Conservation (phyloP, 2,797 vertebrate genomes). For the Malacoraja senta region DNA sequence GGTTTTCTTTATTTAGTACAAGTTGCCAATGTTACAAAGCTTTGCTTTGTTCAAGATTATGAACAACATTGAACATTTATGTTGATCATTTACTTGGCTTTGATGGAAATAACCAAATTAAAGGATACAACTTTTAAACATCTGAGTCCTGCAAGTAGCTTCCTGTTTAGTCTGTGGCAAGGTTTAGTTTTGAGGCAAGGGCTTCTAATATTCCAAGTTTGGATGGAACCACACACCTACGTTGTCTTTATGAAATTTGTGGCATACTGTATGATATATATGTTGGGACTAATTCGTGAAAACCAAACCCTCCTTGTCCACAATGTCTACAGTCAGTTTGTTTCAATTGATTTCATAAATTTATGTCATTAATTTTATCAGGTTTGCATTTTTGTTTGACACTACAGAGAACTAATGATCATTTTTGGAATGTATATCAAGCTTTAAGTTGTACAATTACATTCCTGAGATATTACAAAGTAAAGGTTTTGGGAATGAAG, state of each 20-base stretch:
- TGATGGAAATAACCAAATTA: not conserved
- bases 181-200: not conserved
- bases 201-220: not conserved
- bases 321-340: not conserved
- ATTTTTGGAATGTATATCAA: not conserved
- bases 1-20: not conserved
- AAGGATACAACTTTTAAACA: not conserved
- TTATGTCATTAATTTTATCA: not conserved
- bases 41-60: not conserved
- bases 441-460: not conserved
- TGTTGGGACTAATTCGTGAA: not conserved
- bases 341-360: not conserved
- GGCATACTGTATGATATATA: not conserved
- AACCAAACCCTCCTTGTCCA: not conserved
- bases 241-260: not conserved
- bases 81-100: not conserved
- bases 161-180: not conserved
- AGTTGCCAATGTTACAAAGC: not conserved
- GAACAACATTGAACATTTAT: slow-evolving; percentile 1
- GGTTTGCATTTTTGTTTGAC: not conserved
- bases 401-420: not conserved
- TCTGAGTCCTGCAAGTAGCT: not conserved
- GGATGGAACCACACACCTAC: not conserved
- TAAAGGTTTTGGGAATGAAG: not conserved
- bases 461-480: not conserved